Percentiles rank a stretch among this genome's conserved stretches.
Conservation (phyloP, 1,140 invertebrate species). For the Cydia splendana region DNA sequence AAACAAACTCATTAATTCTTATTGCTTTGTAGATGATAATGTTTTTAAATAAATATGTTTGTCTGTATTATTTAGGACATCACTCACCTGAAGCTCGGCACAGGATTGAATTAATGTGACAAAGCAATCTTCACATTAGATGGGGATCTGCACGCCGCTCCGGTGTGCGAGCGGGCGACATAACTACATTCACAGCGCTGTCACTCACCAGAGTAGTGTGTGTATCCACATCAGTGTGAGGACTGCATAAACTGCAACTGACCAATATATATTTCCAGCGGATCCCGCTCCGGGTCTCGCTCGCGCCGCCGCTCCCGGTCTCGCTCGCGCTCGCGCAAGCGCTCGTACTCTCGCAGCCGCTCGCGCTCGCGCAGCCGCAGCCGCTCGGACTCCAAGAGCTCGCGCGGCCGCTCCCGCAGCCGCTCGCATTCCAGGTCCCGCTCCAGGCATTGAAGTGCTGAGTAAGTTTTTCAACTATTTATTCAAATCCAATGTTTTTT, state of each 20-base stretch:
- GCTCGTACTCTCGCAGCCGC: constrained; percentile 46
- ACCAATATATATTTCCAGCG: constrained; percentile 58
- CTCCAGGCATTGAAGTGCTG: constrained; percentile 69
- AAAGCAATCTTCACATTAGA: no score
- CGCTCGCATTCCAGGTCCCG: constrained; percentile 70
- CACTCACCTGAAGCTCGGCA: no score
- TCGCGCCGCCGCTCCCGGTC: constrained; percentile 66
- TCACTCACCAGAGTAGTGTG: no score
- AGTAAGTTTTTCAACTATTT: constrained; percentile 45
- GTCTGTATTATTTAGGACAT: no score
- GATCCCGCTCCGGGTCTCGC: constrained; percentile 68
- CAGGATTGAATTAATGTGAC: no score
- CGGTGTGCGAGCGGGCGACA: no score
- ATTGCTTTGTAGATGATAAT: no score
- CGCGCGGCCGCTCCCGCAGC: constrained; percentile 70
- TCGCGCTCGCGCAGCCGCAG: constrained; percentile 53
- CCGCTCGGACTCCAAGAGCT: constrained; percentile 77
- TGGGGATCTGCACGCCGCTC: no score
- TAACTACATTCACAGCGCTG: no score
- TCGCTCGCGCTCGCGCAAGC: constrained; percentile 62
- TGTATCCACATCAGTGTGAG: not conserved
- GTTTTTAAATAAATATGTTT: no score
- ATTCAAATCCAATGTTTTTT: no score
- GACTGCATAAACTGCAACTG: not conserved
- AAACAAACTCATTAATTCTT: no score